Base-by-base conservation (phyloP, 1,140 invertebrate genomes). In the Rhyzopertha dominica region DNA sequence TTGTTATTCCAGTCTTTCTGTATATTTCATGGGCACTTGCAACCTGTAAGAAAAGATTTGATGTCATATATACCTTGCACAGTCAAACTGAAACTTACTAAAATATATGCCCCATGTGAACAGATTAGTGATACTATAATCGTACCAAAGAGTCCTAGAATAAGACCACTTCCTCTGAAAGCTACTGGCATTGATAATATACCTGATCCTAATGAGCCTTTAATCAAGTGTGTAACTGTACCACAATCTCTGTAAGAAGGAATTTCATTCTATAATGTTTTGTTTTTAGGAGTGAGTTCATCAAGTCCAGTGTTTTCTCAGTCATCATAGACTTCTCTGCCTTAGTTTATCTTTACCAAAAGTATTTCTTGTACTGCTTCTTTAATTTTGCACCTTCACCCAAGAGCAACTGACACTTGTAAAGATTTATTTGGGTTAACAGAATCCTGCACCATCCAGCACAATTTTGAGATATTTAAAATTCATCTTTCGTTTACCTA, bases 181-280 rank as follows among this genome's bases (percentile, higher is more conserved):
- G 90, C 90, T 25, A 77, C 69, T 0, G 90, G 90, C 87, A 95
- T 93, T 9, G 90, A 87, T 43, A 95, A 69, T 53, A 95, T 92
- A 28, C 92, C 92, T 3, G 90, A 93, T 7, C 92, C 92, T 30
- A 95, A 75, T 9, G 90, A 91, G 5, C 86, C 87, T 69, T 92
- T 91, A 45, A 91, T 67, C 48, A 92, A 73, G 74, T 92, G 88
- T 30, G 85, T 89, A 31, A 91, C 70, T 0, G 89, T 91, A 61
- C 89, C 85, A 62, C 77, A 81, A 66, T 90, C 83, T 23, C 86
- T 89, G 68, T 14, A 68, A 66, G 46, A 37, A 37, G 28, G 23
- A 28, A 10, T 5, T 41, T 23, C 25, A 44, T 26, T 17, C 45
- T 17, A 49, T 54, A 35, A 38, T 32, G 36, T 45, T 37, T 28